phyloP scores from a whole-genome alignment of 30 jellyfish, hydroid and myxozoan species.

The Sanderia malayensis region DNA sequence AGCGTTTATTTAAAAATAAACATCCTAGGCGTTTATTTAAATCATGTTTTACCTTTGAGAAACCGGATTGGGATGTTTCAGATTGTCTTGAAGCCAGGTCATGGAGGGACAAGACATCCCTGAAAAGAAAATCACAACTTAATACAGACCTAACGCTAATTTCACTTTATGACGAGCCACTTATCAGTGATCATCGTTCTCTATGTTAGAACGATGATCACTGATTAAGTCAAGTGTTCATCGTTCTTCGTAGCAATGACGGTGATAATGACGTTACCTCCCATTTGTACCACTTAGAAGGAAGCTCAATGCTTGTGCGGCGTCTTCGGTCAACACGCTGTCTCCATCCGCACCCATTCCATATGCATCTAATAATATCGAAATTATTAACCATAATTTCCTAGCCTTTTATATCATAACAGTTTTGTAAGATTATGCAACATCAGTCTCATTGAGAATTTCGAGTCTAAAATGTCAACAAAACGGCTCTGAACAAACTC shows the following conservation, averaged over 20 bases:
- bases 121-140: conserved; percentile 14
- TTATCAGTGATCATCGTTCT: not conserved
- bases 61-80: conserved; percentile 68
- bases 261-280: conserved; percentile 48
- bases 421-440: no score
- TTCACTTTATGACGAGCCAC: not conserved
- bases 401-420: no score
- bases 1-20: no score
- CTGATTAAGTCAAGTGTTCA: no score
- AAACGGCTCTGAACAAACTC: no score
- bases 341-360: conserved; percentile 74
- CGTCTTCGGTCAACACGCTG: conserved; percentile 43
- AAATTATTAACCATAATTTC: not conserved
- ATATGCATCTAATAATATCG: conserved; percentile 50
- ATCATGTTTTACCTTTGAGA: conserved; percentile 78
- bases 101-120: conserved; percentile 46
- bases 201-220: not conserved
- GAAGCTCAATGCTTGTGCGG: conserved; percentile 63
- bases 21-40: no score
- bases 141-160: not conserved
- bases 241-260: no score
- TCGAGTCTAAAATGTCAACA: no score
- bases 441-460: no score
- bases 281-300: conserved; percentile 83
- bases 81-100: conserved; percentile 70